These are phyloP conservation scores for Diadema setosum DNA, from an alignment of 35 echinoderm and acorn worm genomes.

Conservation along the genomic window DNA sequence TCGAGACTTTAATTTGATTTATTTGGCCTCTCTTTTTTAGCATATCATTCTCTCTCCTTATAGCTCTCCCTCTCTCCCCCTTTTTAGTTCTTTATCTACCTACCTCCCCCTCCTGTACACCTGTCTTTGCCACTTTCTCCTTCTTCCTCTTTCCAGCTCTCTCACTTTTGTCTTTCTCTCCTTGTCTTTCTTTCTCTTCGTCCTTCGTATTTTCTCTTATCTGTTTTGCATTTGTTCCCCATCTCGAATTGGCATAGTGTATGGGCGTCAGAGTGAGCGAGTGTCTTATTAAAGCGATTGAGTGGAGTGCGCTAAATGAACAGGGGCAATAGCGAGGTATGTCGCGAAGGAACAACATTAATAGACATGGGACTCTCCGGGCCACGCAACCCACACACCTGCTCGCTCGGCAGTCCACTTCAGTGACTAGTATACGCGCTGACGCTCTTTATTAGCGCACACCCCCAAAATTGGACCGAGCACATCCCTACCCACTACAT, in stretches of 20 bases:
- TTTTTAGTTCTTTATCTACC: not conserved
- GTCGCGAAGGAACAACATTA: not conserved
- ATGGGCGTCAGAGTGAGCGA: not conserved
- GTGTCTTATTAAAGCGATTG: slow-evolving; percentile 1
- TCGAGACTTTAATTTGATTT: slow-evolving; percentile 28
- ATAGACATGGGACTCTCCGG: not conserved
- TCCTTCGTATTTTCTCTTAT: not conserved
- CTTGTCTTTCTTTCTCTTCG: not conserved
- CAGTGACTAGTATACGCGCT: not conserved
- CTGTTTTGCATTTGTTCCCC: not conserved
- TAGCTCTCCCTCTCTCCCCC: not conserved
- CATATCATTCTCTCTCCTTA: no score
- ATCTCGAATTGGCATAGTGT: not conserved
- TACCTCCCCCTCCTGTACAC: not conserved
- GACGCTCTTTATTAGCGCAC: not conserved
- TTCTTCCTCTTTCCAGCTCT: not conserved
- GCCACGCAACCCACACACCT: slow-evolving; percentile 9
- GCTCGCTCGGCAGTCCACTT: not conserved
- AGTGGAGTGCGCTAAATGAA: slow-evolving; percentile 4
- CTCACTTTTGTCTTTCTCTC: not conserved
- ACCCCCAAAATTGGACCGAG: not conserved
- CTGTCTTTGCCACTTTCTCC: not conserved
- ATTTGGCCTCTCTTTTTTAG: not conserved
- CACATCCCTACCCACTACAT: not conserved
- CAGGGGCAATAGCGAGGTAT: not conserved